A percentile compares a stretch with the other conserved stretches of the same genome.
These are phyloP conservation scores for Gallinago media DNA, from an alignment of 2,113 vertebrate genomes.

Conservation along the genomic window DNA sequence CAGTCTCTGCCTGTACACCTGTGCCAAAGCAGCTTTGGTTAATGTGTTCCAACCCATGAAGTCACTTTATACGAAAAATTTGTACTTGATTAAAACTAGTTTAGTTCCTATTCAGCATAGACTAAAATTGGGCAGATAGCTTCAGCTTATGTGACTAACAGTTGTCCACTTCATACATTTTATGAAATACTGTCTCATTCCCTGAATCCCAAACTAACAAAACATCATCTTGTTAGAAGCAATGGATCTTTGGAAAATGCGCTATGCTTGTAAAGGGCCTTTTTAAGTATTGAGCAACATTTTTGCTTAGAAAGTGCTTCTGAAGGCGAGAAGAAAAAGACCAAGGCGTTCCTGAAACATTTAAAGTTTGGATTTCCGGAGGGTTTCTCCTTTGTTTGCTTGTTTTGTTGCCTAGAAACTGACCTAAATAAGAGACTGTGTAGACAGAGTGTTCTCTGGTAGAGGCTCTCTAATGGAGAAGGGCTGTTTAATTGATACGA, in stretches of 20 bases:
- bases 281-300: neutral
- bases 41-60: neutral
- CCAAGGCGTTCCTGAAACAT: neutral
- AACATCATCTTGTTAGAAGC: neutral
- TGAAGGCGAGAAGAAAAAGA: neutral
- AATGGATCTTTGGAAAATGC: neutral
- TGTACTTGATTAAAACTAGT: neutral
- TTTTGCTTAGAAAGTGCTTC: neutral
- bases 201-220: neutral
- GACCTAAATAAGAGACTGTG: neutral
- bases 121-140: neutral
- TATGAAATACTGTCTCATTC: neutral
- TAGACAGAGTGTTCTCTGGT: constrained; percentile 13
- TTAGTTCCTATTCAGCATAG: neutral
- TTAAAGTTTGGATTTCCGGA: constrained; percentile 12
- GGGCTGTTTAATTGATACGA: neutral
- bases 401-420: constrained; percentile 55
- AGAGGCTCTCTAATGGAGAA: neutral
- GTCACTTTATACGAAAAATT: neutral
- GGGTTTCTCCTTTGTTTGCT: constrained; percentile 51
- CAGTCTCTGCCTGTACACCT: neutral
- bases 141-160: neutral
- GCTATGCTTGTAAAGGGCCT: neutral
- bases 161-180: neutral
- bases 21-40: neutral